Evolutionary conservation across 1,140 invertebrate species (phyloP), one percentile per base, ranked within the genome.

Genomic region (Drosophila seguyi): DNA sequence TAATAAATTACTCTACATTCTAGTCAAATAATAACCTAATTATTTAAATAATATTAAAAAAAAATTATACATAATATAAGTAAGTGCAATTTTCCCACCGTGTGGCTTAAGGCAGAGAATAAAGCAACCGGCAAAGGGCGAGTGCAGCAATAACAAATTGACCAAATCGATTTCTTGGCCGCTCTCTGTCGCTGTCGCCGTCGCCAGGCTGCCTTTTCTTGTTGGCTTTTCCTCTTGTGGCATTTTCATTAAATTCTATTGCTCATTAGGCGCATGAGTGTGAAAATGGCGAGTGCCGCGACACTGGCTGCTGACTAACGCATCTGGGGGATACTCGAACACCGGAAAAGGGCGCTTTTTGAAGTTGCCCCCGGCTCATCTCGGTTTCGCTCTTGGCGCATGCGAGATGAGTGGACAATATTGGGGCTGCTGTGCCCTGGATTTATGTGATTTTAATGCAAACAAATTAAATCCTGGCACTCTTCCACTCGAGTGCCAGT

Each of bases 111-210:
- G 44, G 59, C 29, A 42, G 60, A 57, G 58, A 16, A 45, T 10
- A 62, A 45, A 13, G 60, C 44, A 68, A 68, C 34, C 48, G 50
- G 62, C 52, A 65, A 53, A 60, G 25, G 75, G 48, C 58, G 41
- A 69, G 59, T 79, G 75, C 86, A 90, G 90, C 86, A 90, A 90
- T 90, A 90, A 86, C 86, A 90, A 90, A 90, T 90, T 90, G 86
- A 85, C 75, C 79, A 90, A 88, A 90, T 90, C 86, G 86, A 90
- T 90, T 90, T 85, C 79, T 88, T 87, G 69, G 75, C 66, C 38
- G 61, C 59, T 16, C 59, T 16, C 38, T 44, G 68, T 50, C 65
- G 68, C 62, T 78, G 56, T 80, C 52, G 60, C 56, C 20, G 56
- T 63, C 44, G 38, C 44, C 42, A 41, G 65, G 53, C 62, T 18